phyloP scores from a whole-genome alignment of 2,888 invertebrate species.

The Anthophora plumipes region DNA sequence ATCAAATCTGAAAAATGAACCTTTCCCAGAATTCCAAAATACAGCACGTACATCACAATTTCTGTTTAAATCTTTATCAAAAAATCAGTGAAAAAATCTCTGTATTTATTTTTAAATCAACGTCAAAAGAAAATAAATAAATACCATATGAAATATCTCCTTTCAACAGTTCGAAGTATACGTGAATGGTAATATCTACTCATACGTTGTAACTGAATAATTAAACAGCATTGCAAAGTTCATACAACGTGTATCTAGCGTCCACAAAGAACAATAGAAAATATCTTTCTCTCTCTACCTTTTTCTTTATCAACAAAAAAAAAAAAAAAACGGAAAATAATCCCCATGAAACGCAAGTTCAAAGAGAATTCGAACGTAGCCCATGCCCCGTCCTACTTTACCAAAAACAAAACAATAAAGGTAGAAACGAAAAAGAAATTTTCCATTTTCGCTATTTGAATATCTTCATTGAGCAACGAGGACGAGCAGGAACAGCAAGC shows the following conservation, averaged over 20 bases:
- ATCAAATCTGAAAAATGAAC: too few relatives aligned
- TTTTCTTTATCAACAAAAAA: too few relatives aligned
- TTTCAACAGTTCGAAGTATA: neutral
- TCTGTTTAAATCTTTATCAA: too few relatives aligned
- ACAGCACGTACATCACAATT: too few relatives aligned
- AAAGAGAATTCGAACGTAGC: neutral
- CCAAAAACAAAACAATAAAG: neutral
- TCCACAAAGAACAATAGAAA: neutral
- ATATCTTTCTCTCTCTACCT: neutral
- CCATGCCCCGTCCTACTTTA: neutral
- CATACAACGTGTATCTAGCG: neutral
- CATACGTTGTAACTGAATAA: too few relatives aligned
- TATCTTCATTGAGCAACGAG: neutral
- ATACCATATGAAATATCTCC: too few relatives aligned
- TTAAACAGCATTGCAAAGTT: neutral
- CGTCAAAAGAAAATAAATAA: too few relatives aligned
- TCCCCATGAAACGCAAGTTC: neutral
- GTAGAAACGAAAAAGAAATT: constrained; percentile 22
- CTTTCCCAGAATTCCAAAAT: too few relatives aligned
- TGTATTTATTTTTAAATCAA: too few relatives aligned
- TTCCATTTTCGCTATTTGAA: constrained; percentile 23
- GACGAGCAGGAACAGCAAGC: neutral
- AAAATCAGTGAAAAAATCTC: too few relatives aligned
- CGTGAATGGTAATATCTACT: too few relatives aligned
- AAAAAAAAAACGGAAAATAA: too few relatives aligned